Conservation (phyloP, 2,797 vertebrate genomes). For the Perodicticus potto region DNA sequence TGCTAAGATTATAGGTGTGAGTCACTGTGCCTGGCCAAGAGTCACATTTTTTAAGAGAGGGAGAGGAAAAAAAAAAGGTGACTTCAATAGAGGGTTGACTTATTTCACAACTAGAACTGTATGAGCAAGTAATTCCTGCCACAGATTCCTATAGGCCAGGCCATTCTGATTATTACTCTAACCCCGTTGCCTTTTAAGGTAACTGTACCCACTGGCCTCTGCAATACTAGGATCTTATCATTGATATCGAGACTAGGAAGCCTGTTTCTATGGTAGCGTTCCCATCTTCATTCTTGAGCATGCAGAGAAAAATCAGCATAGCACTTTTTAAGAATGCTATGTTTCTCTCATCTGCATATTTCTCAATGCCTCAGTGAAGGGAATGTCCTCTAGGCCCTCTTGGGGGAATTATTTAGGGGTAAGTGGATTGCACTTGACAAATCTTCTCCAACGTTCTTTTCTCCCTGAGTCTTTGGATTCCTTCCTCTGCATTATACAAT, state of each 20-base stretch:
- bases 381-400: background rate
- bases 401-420: background rate
- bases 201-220: background rate
- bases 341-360: background rate
- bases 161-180: background rate
- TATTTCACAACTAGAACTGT: background rate
- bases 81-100: background rate
- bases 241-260: background rate
- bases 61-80: background rate
- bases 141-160: background rate
- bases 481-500: background rate
- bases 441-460: background rate
- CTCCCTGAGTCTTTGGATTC: conserved; percentile 42
- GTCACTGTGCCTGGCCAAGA: background rate
- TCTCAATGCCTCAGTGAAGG: background rate
- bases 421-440: background rate
- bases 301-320: background rate
- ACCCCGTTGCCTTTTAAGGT: background rate
- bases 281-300: background rate
- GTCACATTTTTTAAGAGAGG: background rate
- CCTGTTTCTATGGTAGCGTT: background rate
- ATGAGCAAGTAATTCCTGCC: background rate
- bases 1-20: too few relatives aligned
- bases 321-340: background rate
- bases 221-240: background rate